phyloP scores from a whole-genome alignment of 2,888 invertebrate species.

The Drosophila birchii region DNA sequence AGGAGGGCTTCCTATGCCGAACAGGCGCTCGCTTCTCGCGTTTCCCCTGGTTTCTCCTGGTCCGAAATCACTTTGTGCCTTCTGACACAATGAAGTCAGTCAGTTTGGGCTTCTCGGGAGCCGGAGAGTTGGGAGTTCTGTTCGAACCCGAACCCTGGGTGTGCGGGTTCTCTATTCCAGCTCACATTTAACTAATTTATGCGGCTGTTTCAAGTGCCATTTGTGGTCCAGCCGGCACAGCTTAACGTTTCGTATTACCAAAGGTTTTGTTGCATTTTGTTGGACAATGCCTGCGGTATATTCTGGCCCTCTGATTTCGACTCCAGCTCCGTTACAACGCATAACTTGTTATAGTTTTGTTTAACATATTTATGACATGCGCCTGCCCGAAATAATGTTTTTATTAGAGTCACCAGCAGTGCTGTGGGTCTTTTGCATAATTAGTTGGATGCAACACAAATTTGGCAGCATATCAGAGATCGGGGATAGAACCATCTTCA shows the following conservation, averaged over 20 bases:
- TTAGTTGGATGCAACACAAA: conserved; percentile 56
- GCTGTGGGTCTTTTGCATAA: conserved; percentile 74
- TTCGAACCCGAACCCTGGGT: conserved; percentile 13
- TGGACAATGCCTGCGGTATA: conserved; percentile 45
- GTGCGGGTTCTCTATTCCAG: conserved; percentile 55
- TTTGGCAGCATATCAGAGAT: conserved; percentile 20
- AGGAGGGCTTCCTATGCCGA: conserved; percentile 57
- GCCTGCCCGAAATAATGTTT: conserved; percentile 44
- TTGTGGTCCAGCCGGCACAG: conserved; percentile 75
- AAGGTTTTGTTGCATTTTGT: conserved; percentile 54
- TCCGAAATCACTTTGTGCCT: conserved; percentile 73
- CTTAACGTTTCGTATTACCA: conserved; percentile 43
- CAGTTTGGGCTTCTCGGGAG: conserved; percentile 36
- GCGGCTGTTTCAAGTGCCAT: conserved; percentile 77
- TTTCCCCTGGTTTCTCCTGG: conserved; percentile 38
- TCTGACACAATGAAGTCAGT: conserved; percentile 79
- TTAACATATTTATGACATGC: conserved; percentile 74
- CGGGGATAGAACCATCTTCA: conserved; percentile 28
- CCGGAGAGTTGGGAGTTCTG: conserved; percentile 4
- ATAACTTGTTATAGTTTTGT: conserved; percentile 73
- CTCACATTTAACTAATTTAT: conserved; percentile 73
- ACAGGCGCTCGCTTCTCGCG: conserved; percentile 47
- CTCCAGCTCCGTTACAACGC: conserved; percentile 56
- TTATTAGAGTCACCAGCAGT: conserved; percentile 50
- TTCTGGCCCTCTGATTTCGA: conserved; percentile 1